Conservation (phyloP, 1,140 invertebrate species). For the Camponotus pennsylvanicus region DNA sequence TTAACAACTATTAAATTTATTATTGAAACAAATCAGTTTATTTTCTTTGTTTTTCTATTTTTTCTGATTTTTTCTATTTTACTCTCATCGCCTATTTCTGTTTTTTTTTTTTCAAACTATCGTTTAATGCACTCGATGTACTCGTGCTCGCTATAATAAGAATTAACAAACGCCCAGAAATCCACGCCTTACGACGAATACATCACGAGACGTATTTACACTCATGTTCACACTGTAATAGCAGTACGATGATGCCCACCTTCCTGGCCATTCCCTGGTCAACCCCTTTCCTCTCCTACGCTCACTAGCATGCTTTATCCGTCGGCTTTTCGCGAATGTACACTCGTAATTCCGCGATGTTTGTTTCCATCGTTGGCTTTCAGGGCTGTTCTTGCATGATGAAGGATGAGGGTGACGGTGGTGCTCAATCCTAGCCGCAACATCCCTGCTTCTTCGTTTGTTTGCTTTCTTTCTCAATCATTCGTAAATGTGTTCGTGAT, state of each 20-base stretch:
- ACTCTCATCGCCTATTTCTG: background rate
- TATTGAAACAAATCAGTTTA: background rate
- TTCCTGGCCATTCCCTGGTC: background rate
- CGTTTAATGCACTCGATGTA: constrained; percentile 68
- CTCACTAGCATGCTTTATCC: constrained; percentile 49
- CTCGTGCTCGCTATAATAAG: constrained; percentile 69
- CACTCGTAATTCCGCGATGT: constrained; percentile 78
- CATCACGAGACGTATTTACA: constrained; percentile 73
- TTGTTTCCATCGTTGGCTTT: constrained; percentile 80
- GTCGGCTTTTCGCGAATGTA: constrained; percentile 70
- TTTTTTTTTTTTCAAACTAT: background rate
- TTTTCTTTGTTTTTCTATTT: background rate
- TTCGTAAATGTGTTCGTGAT: constrained; percentile 2
- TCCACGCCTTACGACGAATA: constrained; percentile 72
- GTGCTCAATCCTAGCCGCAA: constrained; percentile 48
- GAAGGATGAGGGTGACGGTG: constrained; percentile 15
- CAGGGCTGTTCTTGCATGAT: constrained; percentile 62
- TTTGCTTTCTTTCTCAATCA: constrained; percentile 28
- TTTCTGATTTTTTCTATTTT: background rate
- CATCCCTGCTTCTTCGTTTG: constrained; percentile 23
- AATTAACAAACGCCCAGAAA: constrained; percentile 73
- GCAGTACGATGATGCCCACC: constrained; percentile 68
- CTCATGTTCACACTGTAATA: constrained; percentile 73
- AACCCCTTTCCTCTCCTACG: background rate
- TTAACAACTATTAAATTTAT: background rate